Percentiles rank a stretch among this genome's conserved stretches.
phyloP scores from a whole-genome alignment of 2,888 invertebrate genomes.

The Monoplex corrugatus region DNA sequence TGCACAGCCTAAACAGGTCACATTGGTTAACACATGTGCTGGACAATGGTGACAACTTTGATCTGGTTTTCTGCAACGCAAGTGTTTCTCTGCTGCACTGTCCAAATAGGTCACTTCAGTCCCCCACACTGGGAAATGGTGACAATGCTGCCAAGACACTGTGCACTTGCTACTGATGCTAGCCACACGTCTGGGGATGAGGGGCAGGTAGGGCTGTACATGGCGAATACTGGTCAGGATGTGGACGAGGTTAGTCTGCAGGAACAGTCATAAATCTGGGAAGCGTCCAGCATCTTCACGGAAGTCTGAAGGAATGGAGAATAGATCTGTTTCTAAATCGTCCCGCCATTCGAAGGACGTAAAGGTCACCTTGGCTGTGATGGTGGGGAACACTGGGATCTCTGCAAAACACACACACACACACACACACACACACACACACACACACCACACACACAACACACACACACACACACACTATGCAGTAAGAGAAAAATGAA shows the following conservation, averaged over 20 bases:
- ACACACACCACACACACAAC: too few relatives aligned
- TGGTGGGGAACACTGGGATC: slow-evolving; percentile 98
- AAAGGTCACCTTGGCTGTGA: slow-evolving; percentile 99
- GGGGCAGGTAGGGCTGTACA: slow-evolving; percentile 54
- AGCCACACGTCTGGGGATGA: background rate
- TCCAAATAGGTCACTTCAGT: background rate
- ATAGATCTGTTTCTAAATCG: slow-evolving; percentile 90
- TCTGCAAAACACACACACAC: slow-evolving; percentile 84
- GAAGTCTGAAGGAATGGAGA: slow-evolving; percentile 92
- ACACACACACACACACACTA: slow-evolving; percentile 47
- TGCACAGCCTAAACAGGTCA: background rate
- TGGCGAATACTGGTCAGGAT: slow-evolving; percentile 69
- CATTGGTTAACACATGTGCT: too few relatives aligned
- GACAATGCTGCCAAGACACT: background rate
- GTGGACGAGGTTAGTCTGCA: slow-evolving; percentile 69
- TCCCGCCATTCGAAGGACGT: slow-evolving; percentile 97
- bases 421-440: too few relatives aligned
- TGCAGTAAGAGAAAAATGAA: too few relatives aligned
- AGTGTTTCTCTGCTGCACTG: background rate
- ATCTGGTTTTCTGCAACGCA: background rate
- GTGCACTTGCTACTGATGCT: background rate
- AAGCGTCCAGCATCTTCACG: slow-evolving; percentile 79
- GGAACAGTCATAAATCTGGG: slow-evolving; percentile 80
- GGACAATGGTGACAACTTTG: background rate
- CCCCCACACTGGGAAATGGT: slow-evolving; percentile 23